Base-by-base conservation (phyloP, 2,888 invertebrate genomes). In the Octodonta nipae region DNA sequence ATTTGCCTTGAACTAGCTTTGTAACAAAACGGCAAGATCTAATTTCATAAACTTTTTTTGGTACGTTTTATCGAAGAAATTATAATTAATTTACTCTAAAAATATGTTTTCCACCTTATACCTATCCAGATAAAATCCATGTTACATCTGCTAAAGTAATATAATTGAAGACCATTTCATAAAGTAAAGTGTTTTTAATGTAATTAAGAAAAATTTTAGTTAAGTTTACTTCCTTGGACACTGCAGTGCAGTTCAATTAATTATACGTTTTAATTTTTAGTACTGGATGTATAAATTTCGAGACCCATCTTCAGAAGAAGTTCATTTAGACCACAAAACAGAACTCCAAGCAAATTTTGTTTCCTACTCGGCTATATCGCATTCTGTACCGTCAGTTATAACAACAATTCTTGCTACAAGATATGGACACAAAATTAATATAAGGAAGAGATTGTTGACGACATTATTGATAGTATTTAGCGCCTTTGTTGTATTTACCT, bases 271-370 rank as follows among this genome's bases (percentile, higher is more conserved):
- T 29, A 12, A 1, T 20, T 37, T 44, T 15, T 25, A 48, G 48
- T 48, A 45, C 17, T 48, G 48, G 48, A 44, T 46, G 44, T 46
- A 37, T 20, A 48, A 46, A 36, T 42, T 48, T 22, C 30, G 48
- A 28, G 40, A 41, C 33, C 33, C 36, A 3, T 32, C 13, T 7
- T 20, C 10, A 13, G 31, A 33, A 6, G 10, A 10, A 15, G 28
- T 26, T 7, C 25, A 33, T 16, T 7, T 32, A 7, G 13, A 26
- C 1, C 28, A 28, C 25, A 34, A 34, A 30, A 30, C 30, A 2
- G 25, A 17, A 15, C 26, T 26, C 17, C 36, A 27, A 26, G 32
- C 28, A 22, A 36, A 32, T 24, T 33, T 31, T 12, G 22, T 34
- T 4, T 31, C 39, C 11, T 26, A 28, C 2, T 32, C 28, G 13